These are phyloP conservation scores for Chiroxiphia lanceolata DNA, from an alignment of 2,797 vertebrate species.

Conservation along the genomic window DNA sequence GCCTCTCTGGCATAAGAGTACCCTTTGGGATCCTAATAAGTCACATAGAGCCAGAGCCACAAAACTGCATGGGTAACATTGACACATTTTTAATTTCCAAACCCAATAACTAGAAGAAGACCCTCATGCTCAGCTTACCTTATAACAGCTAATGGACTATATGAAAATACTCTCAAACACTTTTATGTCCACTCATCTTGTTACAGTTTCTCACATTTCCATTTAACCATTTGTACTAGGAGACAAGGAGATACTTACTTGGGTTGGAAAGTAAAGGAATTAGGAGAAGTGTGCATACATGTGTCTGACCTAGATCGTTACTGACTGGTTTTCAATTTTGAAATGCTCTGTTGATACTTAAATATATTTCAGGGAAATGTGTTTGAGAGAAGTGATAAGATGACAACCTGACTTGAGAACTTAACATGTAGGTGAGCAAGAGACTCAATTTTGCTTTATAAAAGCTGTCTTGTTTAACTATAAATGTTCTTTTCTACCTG, in stretches of 20 bases:
- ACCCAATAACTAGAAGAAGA: background rate
- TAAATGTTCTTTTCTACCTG: background rate
- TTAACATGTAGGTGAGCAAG: background rate
- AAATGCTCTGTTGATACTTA: background rate
- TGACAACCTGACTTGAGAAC: background rate
- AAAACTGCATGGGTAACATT: background rate
- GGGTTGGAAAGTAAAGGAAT: background rate
- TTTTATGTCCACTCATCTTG: background rate
- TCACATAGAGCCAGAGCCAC: background rate
- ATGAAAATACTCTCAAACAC: background rate
- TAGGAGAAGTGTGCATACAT: background rate
- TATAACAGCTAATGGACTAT: background rate
- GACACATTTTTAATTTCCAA: background rate
- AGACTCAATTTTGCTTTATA: background rate
- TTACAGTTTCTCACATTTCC: background rate
- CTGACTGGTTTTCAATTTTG: background rate
- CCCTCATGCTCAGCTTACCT: background rate
- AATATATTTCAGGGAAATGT: background rate
- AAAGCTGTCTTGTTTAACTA: background rate
- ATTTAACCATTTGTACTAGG: background rate
- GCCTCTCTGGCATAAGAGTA: background rate
- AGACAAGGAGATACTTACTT: background rate
- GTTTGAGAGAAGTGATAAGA: background rate
- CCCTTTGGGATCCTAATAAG: background rate
- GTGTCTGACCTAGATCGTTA: background rate